Evolutionary conservation across 2,113 vertebrate genomes (phyloP).

Genomic region (Mobula hypostoma): DNA sequence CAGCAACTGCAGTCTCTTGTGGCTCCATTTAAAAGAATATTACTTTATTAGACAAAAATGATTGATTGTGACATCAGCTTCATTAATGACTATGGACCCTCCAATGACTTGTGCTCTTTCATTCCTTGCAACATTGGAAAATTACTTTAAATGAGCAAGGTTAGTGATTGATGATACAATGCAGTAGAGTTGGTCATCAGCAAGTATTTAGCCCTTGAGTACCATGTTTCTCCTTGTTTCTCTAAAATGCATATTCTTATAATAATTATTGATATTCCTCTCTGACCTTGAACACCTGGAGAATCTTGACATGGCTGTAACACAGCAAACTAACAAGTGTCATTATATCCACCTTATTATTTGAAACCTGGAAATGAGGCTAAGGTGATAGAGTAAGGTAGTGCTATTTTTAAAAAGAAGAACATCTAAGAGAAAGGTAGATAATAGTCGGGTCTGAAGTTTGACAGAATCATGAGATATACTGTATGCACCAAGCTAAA

Average conservation of each 20-base stretch:
- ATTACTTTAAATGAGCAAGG: background rate
- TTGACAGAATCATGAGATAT: background rate
- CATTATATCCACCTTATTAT: background rate
- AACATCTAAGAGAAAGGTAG: background rate
- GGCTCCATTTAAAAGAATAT: background rate
- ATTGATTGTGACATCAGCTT: background rate
- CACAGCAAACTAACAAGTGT: background rate
- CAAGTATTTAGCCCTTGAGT: background rate
- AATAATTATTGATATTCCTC: background rate
- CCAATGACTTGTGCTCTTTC: background rate
- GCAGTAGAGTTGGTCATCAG: background rate
- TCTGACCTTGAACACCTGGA: background rate
- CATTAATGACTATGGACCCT: background rate
- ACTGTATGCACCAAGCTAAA: background rate
- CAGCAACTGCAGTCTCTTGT: background rate
- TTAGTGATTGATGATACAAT: background rate
- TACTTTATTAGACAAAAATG: background rate
- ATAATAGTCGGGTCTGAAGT: background rate
- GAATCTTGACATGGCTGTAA: background rate
- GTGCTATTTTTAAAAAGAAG: background rate
- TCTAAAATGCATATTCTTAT: background rate
- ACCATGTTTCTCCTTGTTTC: background rate
- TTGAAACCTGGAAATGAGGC: background rate
- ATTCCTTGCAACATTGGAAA: background rate
- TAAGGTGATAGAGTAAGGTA: background rate